Percentiles rank a stretch among this genome's conserved stretches.
These are phyloP conservation scores for Panagrolaimus sp. DNA, from an alignment of 1,140 invertebrate species.

Conservation along the genomic window DNA sequence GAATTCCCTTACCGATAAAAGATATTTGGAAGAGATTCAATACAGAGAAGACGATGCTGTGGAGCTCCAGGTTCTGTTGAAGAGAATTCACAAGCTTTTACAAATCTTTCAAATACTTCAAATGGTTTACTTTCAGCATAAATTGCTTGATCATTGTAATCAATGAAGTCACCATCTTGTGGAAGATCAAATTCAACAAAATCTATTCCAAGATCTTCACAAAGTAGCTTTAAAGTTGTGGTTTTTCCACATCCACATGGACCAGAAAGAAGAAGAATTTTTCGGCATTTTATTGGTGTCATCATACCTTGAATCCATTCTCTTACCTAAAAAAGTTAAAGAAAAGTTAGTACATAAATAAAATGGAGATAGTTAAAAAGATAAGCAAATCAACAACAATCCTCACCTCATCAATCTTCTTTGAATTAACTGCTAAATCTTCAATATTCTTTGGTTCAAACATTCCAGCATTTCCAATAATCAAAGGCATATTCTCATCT, in stretches of 20 bases:
- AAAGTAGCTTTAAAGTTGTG: neutral
- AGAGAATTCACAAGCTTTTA: neutral
- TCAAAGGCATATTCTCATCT: no score
- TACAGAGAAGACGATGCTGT: neutral
- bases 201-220: neutral
- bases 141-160: neutral
- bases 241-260: neutral
- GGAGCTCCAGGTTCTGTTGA: neutral
- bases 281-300: neutral
- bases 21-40: neutral
- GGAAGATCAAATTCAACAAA: constrained; percentile 1
- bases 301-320: neutral
- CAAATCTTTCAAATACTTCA: no score
- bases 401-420: constrained; percentile 14
- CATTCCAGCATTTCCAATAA: neutral
- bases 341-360: neutral
- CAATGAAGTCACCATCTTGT: neutral
- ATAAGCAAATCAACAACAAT: neutral
- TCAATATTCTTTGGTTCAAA: neutral
- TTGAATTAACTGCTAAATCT: constrained; percentile 7
- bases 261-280: neutral
- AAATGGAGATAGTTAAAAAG: neutral
- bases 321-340: neutral
- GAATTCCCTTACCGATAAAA: neutral
- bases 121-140: no score